Conservation (phyloP, 1,140 invertebrate genomes). For the Heterodera schachtii region DNA sequence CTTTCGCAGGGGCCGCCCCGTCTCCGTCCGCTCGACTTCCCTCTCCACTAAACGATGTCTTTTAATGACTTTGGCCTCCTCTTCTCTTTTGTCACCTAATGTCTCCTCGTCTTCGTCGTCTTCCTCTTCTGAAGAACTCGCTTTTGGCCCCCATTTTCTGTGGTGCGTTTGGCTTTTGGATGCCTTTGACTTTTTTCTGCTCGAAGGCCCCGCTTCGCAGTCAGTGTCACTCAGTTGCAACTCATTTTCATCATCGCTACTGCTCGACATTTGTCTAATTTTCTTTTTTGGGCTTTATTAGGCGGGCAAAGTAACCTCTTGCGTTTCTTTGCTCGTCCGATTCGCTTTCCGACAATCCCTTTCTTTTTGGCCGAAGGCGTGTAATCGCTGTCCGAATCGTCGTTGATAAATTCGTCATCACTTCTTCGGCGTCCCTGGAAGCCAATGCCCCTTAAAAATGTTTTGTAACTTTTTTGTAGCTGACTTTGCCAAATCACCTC, state of each 20-base stretch:
- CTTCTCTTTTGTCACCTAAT: not conserved
- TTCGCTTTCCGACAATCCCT: not conserved
- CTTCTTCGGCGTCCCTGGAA: conserved; percentile 16
- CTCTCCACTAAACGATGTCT: not conserved
- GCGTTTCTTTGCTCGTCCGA: not conserved
- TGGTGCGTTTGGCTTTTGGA: not conserved
- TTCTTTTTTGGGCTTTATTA: not conserved
- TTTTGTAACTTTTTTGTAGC: not conserved
- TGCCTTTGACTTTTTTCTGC: not conserved
- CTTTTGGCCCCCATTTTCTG: conserved; percentile 9
- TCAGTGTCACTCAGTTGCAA: conserved; percentile 7
- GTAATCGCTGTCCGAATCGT: conserved; percentile 29
- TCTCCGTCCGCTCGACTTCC: conserved; percentile 1
- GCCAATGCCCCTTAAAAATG: conserved; percentile 6
- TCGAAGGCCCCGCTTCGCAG: conserved; percentile 8
- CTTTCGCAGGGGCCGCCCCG: conserved; percentile 18
- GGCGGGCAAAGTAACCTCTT: not conserved
- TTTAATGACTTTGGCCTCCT: not conserved
- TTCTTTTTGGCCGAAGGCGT: not conserved
- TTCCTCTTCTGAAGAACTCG: conserved; percentile 6
- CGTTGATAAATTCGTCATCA: conserved; percentile 34
- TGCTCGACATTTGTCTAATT: conserved; percentile 8
- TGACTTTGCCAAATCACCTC: not conserved
- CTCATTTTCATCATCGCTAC: conserved; percentile 9
- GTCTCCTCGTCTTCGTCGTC: not conserved